phyloP scores from a whole-genome alignment of 1,140 invertebrate species.

The Popillia japonica region DNA sequence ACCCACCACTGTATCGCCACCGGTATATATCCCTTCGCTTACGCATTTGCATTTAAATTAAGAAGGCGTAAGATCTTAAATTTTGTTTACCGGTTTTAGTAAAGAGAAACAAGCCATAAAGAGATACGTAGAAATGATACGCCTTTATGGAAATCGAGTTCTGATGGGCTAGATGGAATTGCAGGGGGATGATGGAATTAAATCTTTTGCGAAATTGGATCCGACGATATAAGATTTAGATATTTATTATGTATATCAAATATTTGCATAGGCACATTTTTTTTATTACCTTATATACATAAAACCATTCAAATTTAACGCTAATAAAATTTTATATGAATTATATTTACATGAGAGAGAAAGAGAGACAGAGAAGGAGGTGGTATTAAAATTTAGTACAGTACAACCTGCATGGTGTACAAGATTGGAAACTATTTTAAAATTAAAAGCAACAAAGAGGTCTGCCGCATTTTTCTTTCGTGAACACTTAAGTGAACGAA shows the following conservation, averaged over 20 bases:
- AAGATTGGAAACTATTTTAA: no score
- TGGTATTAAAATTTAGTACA: no score
- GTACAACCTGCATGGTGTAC: no score
- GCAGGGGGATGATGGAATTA: neutral
- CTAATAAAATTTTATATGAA: neutral
- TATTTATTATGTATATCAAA: conserved; percentile 13
- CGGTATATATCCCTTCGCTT: conserved; percentile 16
- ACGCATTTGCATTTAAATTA: conserved; percentile 32
- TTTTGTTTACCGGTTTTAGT: conserved; percentile 28
- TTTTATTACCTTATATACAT: neutral
- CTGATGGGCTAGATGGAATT: neutral
- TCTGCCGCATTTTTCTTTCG: no score
- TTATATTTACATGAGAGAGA: neutral
- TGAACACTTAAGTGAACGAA: no score
- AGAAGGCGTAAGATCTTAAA: conserved; percentile 35
- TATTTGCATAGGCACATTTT: conserved; percentile 11
- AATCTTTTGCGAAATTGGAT: conserved; percentile 27
- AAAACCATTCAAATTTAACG: neutral
- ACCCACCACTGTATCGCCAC: neutral
- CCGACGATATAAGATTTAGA: conserved; percentile 14
- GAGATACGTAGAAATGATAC: conserved; percentile 28
- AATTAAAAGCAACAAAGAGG: no score
- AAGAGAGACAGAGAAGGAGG: no score
- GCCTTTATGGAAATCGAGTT: conserved; percentile 20
- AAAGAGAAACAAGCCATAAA: conserved; percentile 16